These are phyloP conservation scores for Meliscaeva auricollis DNA, from an alignment of 2,888 invertebrate species.

Conservation along the genomic window DNA sequence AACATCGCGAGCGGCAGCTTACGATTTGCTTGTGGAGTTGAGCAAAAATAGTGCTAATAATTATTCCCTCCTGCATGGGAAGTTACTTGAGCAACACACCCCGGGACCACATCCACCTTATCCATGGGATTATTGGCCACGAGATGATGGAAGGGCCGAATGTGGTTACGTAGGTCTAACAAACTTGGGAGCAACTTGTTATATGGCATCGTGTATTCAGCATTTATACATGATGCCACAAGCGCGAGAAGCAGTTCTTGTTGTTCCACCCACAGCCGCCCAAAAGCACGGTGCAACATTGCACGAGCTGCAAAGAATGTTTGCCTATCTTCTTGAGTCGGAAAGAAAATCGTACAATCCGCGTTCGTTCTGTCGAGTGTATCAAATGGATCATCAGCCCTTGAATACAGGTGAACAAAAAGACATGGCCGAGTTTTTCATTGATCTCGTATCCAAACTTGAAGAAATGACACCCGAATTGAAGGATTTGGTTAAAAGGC, in stretches of 20 bases:
- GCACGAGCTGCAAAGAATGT: constrained; percentile 96
- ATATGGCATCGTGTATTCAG: constrained; percentile 99
- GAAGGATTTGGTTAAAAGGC: constrained; percentile 93
- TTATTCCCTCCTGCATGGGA: constrained; percentile 92
- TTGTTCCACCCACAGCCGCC: constrained; percentile 89
- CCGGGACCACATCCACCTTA: constrained; percentile 93
- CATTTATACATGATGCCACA: constrained; percentile 99
- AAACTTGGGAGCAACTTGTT: constrained; percentile 97
- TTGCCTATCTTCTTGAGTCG: constrained; percentile 96
- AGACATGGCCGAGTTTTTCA: constrained; percentile 99
- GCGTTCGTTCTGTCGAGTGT: constrained; percentile 96
- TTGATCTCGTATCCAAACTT: constrained; percentile 96
- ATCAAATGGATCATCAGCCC: constrained; percentile 98
- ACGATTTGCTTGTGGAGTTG: constrained; percentile 94
- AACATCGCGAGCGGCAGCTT: constrained; percentile 94
- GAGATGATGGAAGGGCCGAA: constrained; percentile 96
- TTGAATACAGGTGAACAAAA: constrained; percentile 98
- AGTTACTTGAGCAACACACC: constrained; percentile 93
- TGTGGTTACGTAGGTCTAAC: constrained; percentile 98
- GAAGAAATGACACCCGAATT: constrained; percentile 97
- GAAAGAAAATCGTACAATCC: constrained; percentile 98
- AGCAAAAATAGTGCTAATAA: constrained; percentile 94
- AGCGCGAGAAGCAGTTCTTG: constrained; percentile 92
- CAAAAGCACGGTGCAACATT: constrained; percentile 93
- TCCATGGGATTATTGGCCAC: constrained; percentile 99